Percentiles rank a stretch among this genome's conserved stretches.
phyloP scores from a whole-genome alignment of 2,888 invertebrate genomes.

The Dasysyrphus tricinctus region DNA sequence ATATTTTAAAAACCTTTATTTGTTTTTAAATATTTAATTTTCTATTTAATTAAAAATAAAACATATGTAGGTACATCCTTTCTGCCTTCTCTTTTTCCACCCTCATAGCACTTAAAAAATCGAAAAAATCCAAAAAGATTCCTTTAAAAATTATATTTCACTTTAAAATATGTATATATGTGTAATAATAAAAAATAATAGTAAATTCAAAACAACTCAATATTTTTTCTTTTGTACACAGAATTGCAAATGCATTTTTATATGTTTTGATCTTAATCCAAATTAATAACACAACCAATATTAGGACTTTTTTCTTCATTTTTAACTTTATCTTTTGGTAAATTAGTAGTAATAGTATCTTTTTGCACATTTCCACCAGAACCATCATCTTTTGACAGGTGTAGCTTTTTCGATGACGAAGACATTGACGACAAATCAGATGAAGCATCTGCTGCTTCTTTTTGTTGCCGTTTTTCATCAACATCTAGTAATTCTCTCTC shows the following conservation, averaged over 20 bases:
- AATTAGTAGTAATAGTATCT: background rate
- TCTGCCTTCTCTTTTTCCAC: no score
- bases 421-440: background rate
- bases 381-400: background rate
- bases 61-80: no score
- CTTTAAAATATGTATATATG: background rate
- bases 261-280: conserved; percentile 44
- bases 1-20: no score
- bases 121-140: no score
- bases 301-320: conserved; percentile 40
- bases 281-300: conserved; percentile 60
- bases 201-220: conserved; percentile 1
- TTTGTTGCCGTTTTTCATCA: conserved; percentile 56
- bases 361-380: conserved; percentile 23
- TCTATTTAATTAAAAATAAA: no score
- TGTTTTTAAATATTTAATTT: no score
- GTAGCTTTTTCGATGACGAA: background rate
- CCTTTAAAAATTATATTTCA: conserved; percentile 5
- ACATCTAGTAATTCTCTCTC: conserved; percentile 83
- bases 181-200: conserved; percentile 1
- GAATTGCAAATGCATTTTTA: conserved; percentile 47
- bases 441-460: conserved; percentile 53
- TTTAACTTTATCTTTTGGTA: conserved; percentile 35
- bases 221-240: conserved; percentile 17
- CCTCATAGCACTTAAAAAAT: no score